Evolutionary conservation across 2,888 invertebrate species (phyloP).

Genomic region (Drosophila dives): DNA sequence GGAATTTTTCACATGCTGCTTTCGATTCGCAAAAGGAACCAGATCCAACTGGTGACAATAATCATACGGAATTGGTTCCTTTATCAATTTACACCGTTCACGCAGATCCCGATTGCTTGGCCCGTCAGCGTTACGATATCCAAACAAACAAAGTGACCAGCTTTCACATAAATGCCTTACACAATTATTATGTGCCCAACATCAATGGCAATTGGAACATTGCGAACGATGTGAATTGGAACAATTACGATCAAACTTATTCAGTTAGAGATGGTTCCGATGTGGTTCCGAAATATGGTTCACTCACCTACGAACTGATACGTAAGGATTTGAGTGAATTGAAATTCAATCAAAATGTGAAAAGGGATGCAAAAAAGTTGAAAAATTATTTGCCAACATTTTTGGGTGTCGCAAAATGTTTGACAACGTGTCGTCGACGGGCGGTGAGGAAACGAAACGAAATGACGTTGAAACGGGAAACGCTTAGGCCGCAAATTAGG

Average conservation of each 20-base stretch:
- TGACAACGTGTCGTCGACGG: conserved; percentile 56
- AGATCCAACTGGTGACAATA: not conserved
- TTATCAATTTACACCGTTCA: conserved; percentile 56
- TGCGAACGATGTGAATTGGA: conserved; percentile 31
- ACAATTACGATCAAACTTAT: conserved; percentile 33
- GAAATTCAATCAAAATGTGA: conserved; percentile 46
- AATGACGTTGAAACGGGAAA: not conserved
- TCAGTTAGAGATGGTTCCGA: conserved; percentile 63
- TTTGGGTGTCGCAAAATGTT: conserved; percentile 76
- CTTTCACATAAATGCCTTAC: conserved; percentile 86
- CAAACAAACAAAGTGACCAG: conserved; percentile 83
- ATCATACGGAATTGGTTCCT: conserved; percentile 3
- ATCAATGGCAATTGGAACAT: conserved; percentile 87
- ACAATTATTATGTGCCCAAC: conserved; percentile 86
- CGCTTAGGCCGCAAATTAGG: not conserved
- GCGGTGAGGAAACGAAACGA: conserved; percentile 13
- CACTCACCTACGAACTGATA: conserved; percentile 78
- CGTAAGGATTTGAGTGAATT: conserved; percentile 81
- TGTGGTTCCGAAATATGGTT: conserved; percentile 84
- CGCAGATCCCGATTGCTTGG: conserved; percentile 81
- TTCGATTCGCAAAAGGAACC: not conserved
- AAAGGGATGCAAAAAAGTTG: conserved; percentile 42
- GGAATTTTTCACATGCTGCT: not conserved
- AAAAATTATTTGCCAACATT: conserved; percentile 63
- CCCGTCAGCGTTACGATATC: conserved; percentile 78